A percentile compares a stretch with the other conserved stretches of the same genome.
Evolutionary conservation across 23 tunicate genomes (phyloP).

Genomic region (Ascidia mentula): DNA sequence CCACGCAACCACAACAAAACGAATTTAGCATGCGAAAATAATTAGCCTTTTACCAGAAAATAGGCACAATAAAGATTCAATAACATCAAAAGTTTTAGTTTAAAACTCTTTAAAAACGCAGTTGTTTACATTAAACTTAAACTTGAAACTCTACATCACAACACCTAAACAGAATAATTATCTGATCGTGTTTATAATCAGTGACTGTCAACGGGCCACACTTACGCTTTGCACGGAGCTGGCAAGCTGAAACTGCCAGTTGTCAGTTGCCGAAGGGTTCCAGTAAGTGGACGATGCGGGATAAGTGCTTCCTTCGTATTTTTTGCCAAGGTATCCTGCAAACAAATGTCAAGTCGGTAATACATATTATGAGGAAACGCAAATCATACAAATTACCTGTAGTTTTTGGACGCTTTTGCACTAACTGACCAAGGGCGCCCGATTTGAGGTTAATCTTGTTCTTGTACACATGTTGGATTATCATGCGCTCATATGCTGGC

Average conservation of each 20-base stretch:
- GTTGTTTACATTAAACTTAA: too few species aligned
- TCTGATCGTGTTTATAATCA: too few species aligned
- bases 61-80: too few species aligned
- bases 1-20: too few species aligned
- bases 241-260: slow-evolving; percentile 51
- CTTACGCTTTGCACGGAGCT: slow-evolving; percentile 2
- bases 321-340: slow-evolving; percentile 69
- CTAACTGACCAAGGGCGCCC: slow-evolving; percentile 73
- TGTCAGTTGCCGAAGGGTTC: slow-evolving; percentile 73
- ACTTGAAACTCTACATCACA: too few species aligned
- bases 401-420: slow-evolving; percentile 87
- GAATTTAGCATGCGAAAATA: too few species aligned
- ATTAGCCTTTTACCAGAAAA: too few species aligned
- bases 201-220: too few species aligned
- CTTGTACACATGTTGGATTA: slow-evolving; percentile 74
- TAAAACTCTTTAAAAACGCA: too few species aligned
- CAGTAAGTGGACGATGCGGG: slow-evolving; percentile 71
- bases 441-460: slow-evolving; percentile 84
- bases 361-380: background rate
- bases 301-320: slow-evolving; percentile 50
- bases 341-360: background rate
- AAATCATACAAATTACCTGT: slow-evolving; percentile 83
- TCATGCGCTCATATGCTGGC: slow-evolving; percentile 87
- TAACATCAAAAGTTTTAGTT: too few species aligned
- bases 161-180: too few species aligned